Percentiles rank a stretch among this genome's conserved stretches.
phyloP scores from a whole-genome alignment of 64 coral and sea anemone species.

The Dendronephthya gigantea region DNA sequence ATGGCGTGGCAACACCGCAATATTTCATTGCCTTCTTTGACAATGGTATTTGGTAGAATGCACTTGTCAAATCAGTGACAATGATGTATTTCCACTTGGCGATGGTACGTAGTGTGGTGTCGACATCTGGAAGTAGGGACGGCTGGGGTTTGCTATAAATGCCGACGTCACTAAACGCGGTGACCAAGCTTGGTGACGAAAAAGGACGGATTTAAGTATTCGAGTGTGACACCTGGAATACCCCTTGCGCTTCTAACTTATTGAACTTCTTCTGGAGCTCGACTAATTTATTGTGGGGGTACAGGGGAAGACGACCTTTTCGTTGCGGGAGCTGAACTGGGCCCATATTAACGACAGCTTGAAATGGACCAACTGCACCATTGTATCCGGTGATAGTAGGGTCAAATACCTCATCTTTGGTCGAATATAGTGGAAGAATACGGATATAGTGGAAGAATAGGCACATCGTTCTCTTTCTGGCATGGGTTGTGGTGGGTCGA shows the following conservation, averaged over 20 bases:
- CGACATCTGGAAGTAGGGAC: no score
- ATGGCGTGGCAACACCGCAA: neutral
- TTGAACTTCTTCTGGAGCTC: neutral
- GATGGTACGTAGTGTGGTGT: no score
- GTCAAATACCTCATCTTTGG: constrained; percentile 10
- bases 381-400: neutral
- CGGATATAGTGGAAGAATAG: neutral
- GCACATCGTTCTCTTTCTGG: neutral
- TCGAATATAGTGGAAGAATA: constrained; percentile 1
- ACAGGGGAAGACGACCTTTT: neutral
- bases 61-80: neutral
- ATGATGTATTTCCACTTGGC: neutral
- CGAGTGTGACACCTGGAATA: neutral
- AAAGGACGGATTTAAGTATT: neutral
- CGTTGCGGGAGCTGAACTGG: neutral
- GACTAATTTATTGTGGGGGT: neutral
- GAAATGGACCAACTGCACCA: no score
- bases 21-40: neutral
- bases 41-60: no score
- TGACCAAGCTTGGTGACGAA: neutral
- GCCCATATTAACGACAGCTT: no score
- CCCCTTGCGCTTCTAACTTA: neutral
- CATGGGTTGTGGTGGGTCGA: neutral
- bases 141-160: neutral
- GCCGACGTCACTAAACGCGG: neutral